Conservation (phyloP, 2,113 vertebrate species). For the Chaetodon trifascialis region DNA sequence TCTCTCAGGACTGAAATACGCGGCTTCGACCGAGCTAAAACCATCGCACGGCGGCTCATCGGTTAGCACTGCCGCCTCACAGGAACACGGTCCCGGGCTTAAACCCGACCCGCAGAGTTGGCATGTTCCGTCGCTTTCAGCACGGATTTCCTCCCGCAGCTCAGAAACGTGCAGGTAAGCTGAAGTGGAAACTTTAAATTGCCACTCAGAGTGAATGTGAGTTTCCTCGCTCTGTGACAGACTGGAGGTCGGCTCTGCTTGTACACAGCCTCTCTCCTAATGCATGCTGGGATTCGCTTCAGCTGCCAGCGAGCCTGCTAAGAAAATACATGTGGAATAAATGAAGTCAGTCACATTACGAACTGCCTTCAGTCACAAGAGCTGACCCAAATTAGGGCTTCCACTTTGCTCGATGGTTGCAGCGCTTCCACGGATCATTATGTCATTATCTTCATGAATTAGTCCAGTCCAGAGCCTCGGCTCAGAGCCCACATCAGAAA, state of each 20-base stretch:
- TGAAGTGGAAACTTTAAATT: slow-evolving; percentile 65
- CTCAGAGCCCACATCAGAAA: background rate
- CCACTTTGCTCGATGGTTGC: background rate
- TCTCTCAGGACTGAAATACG: slow-evolving; percentile 15
- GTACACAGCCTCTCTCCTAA: background rate
- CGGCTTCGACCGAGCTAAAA: slow-evolving; percentile 1
- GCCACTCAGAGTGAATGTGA: slow-evolving; percentile 16
- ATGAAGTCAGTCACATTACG: background rate
- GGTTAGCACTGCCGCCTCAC: background rate
- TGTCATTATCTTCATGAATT: no score
- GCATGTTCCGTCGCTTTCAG: background rate
- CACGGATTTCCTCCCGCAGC: background rate
- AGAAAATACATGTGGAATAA: background rate
- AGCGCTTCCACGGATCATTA: background rate
- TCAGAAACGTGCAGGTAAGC: slow-evolving; percentile 13
- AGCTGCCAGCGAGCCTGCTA: background rate
- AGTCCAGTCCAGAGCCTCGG: background rate
- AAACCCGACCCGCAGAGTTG: background rate
- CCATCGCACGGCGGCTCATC: slow-evolving; percentile 10
- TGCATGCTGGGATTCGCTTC: slow-evolving; percentile 24
- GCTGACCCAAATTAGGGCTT: background rate
- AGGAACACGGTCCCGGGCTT: background rate
- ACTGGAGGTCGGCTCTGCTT: background rate
- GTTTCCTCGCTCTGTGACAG: slow-evolving; percentile 15
- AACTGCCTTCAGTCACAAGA: background rate